phyloP scores from a whole-genome alignment of 2,113 vertebrate genomes.

The Myrmecophaga tridactyla region DNA sequence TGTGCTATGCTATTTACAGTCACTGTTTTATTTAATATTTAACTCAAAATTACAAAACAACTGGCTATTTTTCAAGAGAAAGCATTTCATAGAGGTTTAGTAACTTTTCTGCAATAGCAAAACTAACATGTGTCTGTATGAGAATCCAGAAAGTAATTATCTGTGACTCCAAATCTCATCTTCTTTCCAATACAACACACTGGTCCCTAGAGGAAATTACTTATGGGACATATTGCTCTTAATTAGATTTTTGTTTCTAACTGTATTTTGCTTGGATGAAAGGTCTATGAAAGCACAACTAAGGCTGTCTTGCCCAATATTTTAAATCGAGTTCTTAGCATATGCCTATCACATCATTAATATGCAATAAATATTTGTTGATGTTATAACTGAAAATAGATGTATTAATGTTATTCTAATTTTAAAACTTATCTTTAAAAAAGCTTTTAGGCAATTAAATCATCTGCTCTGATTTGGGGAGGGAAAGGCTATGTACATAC shows the following conservation, averaged over 20 bases:
- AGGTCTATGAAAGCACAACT: neutral
- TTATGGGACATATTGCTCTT: neutral
- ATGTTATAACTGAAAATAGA: conserved; percentile 27
- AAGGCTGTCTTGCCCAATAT: neutral
- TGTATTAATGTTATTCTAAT: conserved; percentile 20
- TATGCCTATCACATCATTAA: neutral
- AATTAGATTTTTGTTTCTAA: conserved; percentile 28
- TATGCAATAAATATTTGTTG: conserved; percentile 14
- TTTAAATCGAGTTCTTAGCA: neutral
- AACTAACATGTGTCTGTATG: neutral
- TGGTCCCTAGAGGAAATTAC: neutral
- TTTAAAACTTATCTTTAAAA: neutral
- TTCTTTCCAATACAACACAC: neutral
- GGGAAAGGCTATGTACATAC: neutral
- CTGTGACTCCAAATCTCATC: neutral
- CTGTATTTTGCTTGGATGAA: neutral
- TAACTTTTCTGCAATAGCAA: neutral
- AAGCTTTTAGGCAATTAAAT: neutral
- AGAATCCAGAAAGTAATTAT: conserved; percentile 28
- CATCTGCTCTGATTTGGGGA: neutral
- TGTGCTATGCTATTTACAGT: neutral
- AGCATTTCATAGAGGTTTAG: neutral
- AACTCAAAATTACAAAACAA: neutral
- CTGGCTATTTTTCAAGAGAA: neutral
- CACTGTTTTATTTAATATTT: neutral